Evolutionary conservation across 2,113 vertebrate genomes (phyloP), one percentile per base, ranked within the genome.

Genomic region (Tretioscincus oriximinensis): DNA sequence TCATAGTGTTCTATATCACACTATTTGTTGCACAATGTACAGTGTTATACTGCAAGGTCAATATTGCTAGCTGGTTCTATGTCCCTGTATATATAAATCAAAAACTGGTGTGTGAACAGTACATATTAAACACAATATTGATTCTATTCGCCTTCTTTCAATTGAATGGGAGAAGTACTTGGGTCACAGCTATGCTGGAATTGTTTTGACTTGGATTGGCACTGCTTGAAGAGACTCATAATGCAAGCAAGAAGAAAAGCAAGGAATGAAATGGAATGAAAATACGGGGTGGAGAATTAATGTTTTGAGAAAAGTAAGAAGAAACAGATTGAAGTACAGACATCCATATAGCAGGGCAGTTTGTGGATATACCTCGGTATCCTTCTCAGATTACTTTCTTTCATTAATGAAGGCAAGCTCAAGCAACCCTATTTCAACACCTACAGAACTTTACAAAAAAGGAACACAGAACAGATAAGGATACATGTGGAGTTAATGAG

Each of bases 61-160:
- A 61, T 75, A 76, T 69, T 81, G 35, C 31, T 69, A 73, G 74
- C 54, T 76, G 41, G 5, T 31, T 49, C 14, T 35, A 64, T 2
- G 24, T 29, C 49, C 28, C 12, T 41, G 35, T 63, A 73, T 18
- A 28, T 49, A 66, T 76, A 73, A 49, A 79, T 73, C 63, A 82
- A 51, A 60, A 73, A 45, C 4, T 1, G n/a, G 54, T 69, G 67
- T 31, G 26, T 47, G 41, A 80, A 77, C 20, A 75, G 18, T 54
- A 45, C 65, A 76, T 58, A 81, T 31, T 54, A 78, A 82, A 82
- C 80, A 14, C 18, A 66, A 66, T 65, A 78, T 68, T 77, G 29
- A 67, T 20, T 68, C 9, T 47, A 76, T 47, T 80, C 66, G n/a
- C 29, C 49, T 26, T 75, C 26, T 28, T 35, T 66, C 65, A 18